phyloP scores from a whole-genome alignment of 2,888 invertebrate genomes.

The Lycia hirtaria region DNA sequence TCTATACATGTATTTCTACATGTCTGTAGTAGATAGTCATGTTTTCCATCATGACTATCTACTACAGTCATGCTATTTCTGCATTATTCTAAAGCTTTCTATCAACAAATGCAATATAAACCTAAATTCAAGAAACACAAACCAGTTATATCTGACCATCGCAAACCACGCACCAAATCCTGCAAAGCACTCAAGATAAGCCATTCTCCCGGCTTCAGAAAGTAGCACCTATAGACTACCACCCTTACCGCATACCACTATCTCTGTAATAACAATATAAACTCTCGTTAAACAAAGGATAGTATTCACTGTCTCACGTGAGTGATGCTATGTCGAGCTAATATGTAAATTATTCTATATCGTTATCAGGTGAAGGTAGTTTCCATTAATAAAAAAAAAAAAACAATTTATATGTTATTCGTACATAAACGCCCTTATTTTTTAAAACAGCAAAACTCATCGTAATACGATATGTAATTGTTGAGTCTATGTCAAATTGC shows the following conservation, averaged over 20 bases:
- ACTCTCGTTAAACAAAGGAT: slow-evolving; percentile 34
- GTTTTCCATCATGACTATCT: too few relatives aligned
- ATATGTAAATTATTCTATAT: neutral
- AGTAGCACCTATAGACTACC: slow-evolving; percentile 21
- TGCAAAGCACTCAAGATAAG: slow-evolving; percentile 28
- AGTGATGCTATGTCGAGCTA: neutral
- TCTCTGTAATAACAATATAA: slow-evolving; percentile 39
- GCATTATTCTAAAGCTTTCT: neutral
- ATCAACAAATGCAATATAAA: too few relatives aligned
- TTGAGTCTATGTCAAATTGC: too few relatives aligned
- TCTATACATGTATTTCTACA: too few relatives aligned
- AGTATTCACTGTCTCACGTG: neutral
- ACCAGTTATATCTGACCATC: slow-evolving; percentile 10
- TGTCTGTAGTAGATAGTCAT: too few relatives aligned
- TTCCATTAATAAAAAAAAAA: neutral
- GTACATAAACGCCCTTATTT: too few relatives aligned
- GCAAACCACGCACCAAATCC: slow-evolving; percentile 19
- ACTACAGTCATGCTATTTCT: too few relatives aligned
- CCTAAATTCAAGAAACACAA: neutral
- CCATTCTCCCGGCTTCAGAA: slow-evolving; percentile 23
- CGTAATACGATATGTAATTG: too few relatives aligned
- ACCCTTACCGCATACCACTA: slow-evolving; percentile 25
- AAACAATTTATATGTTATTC: neutral
- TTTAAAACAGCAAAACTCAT: too few relatives aligned
- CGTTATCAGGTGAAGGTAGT: neutral